Conservation (phyloP, 2,113 vertebrate genomes). For the Gallinago undulata region DNA sequence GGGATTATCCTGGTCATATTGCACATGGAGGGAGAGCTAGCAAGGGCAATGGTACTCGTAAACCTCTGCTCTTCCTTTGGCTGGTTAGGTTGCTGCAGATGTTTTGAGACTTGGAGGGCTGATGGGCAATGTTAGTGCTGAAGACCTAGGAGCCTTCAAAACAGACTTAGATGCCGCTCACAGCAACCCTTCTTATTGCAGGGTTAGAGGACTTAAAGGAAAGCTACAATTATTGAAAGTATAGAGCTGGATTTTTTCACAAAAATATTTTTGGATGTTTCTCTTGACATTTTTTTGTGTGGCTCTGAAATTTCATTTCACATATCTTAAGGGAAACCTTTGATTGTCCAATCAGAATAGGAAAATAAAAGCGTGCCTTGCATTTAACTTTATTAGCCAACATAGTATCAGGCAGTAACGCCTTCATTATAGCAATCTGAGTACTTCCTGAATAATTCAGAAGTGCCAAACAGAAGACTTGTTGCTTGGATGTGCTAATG, state of each 20-base stretch:
- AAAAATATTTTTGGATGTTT: neutral
- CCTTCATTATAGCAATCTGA: conserved; percentile 74
- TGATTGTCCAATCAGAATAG: neutral
- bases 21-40: neutral
- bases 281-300: neutral
- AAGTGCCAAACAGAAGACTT: conserved; percentile 80
- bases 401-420: conserved; percentile 59
- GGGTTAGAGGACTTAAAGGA: neutral
- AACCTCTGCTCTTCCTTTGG: neutral
- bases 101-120: neutral
- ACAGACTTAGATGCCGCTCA: neutral
- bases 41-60: neutral
- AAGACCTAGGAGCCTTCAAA: neutral
- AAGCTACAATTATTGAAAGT: neutral
- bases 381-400: conserved; percentile 62
- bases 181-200: neutral
- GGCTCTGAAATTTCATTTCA: neutral
- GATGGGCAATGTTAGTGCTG: neutral
- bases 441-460: conserved; percentile 84
- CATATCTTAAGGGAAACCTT: conserved; percentile 20
- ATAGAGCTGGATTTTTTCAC: neutral
- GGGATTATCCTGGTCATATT: neutral
- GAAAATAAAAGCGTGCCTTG: conserved; percentile 45
- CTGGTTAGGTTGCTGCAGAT: neutral
- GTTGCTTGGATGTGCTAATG: conserved; percentile 85